phyloP scores from a whole-genome alignment of 2,888 invertebrate genomes.

The Prosopocoilus inquinatus region DNA sequence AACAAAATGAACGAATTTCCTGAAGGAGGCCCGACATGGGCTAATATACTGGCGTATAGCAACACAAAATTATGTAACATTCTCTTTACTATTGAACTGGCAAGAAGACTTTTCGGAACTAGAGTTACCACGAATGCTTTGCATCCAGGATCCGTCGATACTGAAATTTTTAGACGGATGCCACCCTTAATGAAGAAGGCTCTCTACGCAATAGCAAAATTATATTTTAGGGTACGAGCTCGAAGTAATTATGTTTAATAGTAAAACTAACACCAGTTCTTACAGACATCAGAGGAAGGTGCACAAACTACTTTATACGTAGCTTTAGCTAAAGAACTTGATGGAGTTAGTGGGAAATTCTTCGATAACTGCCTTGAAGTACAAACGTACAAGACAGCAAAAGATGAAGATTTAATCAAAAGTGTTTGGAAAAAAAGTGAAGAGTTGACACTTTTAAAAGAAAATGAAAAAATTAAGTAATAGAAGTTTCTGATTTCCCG shows the following conservation, averaged over 20 bases:
- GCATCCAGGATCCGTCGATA: slow-evolving; percentile 35
- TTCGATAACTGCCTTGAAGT: slow-evolving; percentile 68
- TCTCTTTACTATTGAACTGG: slow-evolving; percentile 33
- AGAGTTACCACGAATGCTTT: slow-evolving; percentile 32
- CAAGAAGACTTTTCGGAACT: too few species aligned
- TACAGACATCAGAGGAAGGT: slow-evolving; percentile 68
- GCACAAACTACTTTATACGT: slow-evolving; percentile 77
- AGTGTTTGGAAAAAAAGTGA: slow-evolving; percentile 84
- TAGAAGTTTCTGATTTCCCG: too few species aligned
- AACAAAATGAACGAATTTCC: slow-evolving; percentile 9
- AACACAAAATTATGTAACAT: slow-evolving; percentile 36
- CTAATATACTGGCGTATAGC: background rate
- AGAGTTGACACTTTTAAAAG: slow-evolving; percentile 66
- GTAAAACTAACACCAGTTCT: background rate
- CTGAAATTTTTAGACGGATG: slow-evolving; percentile 7
- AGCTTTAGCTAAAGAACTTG: slow-evolving; percentile 71
- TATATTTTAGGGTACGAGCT: background rate
- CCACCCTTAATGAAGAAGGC: background rate
- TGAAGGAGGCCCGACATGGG: background rate
- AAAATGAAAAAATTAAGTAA: slow-evolving; percentile 52
- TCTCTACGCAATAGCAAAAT: background rate
- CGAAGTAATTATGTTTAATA: background rate
- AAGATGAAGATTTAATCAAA: slow-evolving; percentile 56
- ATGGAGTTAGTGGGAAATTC: slow-evolving; percentile 71
- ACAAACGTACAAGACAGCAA: slow-evolving; percentile 7